A percentile compares a stretch with the other conserved stretches of the same genome.
Evolutionary conservation across 2,888 invertebrate genomes (phyloP).

Genomic region (Nycteola revayana): DNA sequence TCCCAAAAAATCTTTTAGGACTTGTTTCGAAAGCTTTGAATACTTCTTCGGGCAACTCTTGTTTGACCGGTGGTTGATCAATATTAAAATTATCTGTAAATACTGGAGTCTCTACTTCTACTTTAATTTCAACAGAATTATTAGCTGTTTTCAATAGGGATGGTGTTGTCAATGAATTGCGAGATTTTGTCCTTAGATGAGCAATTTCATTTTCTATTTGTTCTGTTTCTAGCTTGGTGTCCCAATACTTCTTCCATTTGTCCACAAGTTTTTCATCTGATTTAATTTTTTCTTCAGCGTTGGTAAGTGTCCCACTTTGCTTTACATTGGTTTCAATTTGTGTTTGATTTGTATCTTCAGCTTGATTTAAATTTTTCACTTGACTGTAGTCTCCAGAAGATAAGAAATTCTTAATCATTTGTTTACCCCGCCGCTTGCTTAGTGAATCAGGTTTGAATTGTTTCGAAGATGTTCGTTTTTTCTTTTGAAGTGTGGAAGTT

Average conservation of each 20-base stretch:
- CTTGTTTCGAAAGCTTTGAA: constrained; percentile 77
- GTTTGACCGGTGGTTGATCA: constrained; percentile 42
- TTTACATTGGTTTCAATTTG: background rate
- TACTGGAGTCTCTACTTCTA: background rate
- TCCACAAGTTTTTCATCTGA: constrained; percentile 53
- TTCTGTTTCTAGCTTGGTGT: constrained; percentile 58
- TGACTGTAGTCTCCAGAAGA: constrained; percentile 43
- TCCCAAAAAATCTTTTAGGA: constrained; percentile 75
- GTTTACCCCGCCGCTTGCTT: constrained; percentile 68
- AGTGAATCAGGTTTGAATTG: constrained; percentile 67
- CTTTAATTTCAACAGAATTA: constrained; percentile 5
- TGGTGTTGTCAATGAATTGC: constrained; percentile 6
- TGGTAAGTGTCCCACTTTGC: background rate
- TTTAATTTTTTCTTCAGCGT: constrained; percentile 19
- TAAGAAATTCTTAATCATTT: constrained; percentile 64
- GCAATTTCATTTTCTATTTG: constrained; percentile 33
- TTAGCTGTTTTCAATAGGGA: constrained; percentile 4
- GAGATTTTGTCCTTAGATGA: constrained; percentile 21
- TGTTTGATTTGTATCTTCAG: constrained; percentile 11
- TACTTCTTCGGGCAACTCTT: constrained; percentile 72
- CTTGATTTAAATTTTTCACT: constrained; percentile 29
- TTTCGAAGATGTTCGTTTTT: constrained; percentile 53
- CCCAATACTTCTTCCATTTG: constrained; percentile 74
- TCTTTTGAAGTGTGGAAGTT: constrained; percentile 50
- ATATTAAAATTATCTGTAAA: background rate